These are phyloP conservation scores for Arrhopalites spinosus DNA, from an alignment of 2,888 invertebrate genomes.

Conservation along the genomic window DNA sequence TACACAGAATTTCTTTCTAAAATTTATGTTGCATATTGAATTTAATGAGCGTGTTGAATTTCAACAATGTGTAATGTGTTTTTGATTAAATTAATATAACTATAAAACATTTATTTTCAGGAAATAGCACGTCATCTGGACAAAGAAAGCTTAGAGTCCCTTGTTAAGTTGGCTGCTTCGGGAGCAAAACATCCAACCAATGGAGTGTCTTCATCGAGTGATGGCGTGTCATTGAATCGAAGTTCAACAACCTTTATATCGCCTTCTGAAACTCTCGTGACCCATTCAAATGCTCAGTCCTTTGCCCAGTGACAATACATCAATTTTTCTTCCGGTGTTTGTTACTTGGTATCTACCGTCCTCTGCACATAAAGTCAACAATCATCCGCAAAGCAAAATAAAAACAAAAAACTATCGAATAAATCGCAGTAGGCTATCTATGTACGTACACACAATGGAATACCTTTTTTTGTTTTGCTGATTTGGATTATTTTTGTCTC, in stretches of 20 bases:
- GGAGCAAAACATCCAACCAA: constrained; percentile 35
- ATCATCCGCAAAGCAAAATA: constrained; percentile 29
- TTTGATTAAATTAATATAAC: too few relatives aligned
- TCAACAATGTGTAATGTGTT: too few relatives aligned
- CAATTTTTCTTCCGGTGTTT: constrained; percentile 19
- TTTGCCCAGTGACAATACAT: constrained; percentile 41
- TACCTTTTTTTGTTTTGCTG: too few relatives aligned
- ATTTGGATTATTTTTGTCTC: too few relatives aligned
- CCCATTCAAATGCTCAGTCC: constrained; percentile 41
- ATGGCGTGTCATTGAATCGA: constrained; percentile 26
- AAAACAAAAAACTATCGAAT: constrained; percentile 23
- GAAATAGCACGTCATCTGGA: constrained; percentile 55
- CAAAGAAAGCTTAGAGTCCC: constrained; percentile 55
- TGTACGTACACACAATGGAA: too few relatives aligned
- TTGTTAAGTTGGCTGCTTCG: constrained; percentile 53
- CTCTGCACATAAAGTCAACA: constrained; percentile 27
- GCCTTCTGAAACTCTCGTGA: constrained; percentile 33
- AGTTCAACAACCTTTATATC: constrained; percentile 29
- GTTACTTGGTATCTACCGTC: constrained; percentile 35
- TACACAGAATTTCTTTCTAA: too few relatives aligned
- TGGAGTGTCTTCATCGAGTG: constrained; percentile 23
- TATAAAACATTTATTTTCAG: too few relatives aligned
- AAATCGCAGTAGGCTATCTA: constrained; percentile 28
- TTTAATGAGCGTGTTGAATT: too few relatives aligned
- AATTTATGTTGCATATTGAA: too few relatives aligned